Percentiles rank a stretch among this genome's conserved stretches.
Conservation (phyloP, 2,888 invertebrate species). For the Sipunculus nudus region DNA sequence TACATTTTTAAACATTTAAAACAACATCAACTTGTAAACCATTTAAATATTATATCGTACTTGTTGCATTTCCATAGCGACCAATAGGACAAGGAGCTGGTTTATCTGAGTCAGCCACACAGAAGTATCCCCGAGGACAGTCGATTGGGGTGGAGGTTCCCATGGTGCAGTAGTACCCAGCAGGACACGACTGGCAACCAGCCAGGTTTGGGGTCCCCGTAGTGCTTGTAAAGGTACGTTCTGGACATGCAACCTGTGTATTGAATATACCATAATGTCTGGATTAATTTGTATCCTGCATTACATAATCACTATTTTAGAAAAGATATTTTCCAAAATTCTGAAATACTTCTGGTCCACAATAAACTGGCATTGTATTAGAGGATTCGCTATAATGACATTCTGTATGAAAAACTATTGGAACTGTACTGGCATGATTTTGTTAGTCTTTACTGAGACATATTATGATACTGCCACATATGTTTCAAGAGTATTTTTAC, state of each 20-base stretch:
- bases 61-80: slow-evolving; percentile 53
- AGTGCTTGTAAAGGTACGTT: slow-evolving; percentile 56
- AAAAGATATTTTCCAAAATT: too few species aligned
- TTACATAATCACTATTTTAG: neutral
- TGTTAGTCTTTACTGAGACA: too few species aligned
- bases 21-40: too few species aligned
- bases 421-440: too few species aligned
- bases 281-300: neutral
- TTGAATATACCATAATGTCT: neutral
- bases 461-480: too few species aligned
- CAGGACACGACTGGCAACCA: slow-evolving; percentile 52
- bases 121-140: slow-evolving; percentile 59
- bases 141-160: slow-evolving; percentile 47
- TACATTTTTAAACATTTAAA: too few species aligned
- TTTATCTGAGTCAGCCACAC: slow-evolving; percentile 45
- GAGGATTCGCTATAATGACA: too few species aligned
- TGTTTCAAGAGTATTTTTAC: too few species aligned
- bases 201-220: slow-evolving; percentile 49
- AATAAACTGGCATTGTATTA: too few species aligned
- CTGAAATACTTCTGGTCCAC: too few species aligned
- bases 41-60: slow-evolving; percentile 42
- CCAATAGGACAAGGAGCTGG: slow-evolving; percentile 61
- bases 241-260: slow-evolving; percentile 57
- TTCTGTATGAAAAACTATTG: too few species aligned
- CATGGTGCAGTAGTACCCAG: slow-evolving; percentile 56